Base-by-base conservation (phyloP, 2,797 vertebrate species). In the Pipistrellus pygmaeus region DNA sequence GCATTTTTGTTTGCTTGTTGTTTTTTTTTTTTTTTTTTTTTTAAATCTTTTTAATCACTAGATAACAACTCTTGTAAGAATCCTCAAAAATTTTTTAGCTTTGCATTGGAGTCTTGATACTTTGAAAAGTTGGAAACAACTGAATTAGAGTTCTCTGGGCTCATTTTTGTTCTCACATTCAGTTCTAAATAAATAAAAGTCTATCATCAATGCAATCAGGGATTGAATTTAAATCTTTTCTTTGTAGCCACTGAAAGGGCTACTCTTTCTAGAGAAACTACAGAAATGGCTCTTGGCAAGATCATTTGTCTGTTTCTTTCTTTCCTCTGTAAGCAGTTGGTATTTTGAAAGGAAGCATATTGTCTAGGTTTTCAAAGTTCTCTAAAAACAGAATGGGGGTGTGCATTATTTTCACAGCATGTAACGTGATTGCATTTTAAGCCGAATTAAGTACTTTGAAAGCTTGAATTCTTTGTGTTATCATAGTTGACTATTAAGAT, bases 311-410 rank as follows among this genome's bases (percentile, higher is more conserved):
- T 95, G 96, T 96, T 51, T 97, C 89, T 80, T 97, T 84, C 88
- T 96, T 97, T 96, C 93, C 89, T 96, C 96, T 97, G 95, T 95
- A 96, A 97, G 96, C 97, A 98, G 97, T 97, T 97, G 98, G 97
- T 98, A 97, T 98, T 98, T 98, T 97, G 98, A 98, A 98, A 98
- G 96, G 95, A 97, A 98, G 92, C 97, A 98, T 98, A 97, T 97
- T 98, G 97, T 97, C 94, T 97, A 95, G 96, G 91, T 97, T 98
- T 97, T 95, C 95, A 93, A 92, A 96, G 88, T 94, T 68, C 94
- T 96, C 96, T 88, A 85, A 95, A 94, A 91, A 87, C 81, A 94
- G 95, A 86, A 89, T 93, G 95, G 95, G 77, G 82, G 97, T 97
- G 78, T 96, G 81, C 18, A 88, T 97, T 97, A 90, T 97, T 97